Evolutionary conservation across 53 echinoderm and acorn worm genomes (phyloP).

Genomic region (Arbacia lixula): DNA sequence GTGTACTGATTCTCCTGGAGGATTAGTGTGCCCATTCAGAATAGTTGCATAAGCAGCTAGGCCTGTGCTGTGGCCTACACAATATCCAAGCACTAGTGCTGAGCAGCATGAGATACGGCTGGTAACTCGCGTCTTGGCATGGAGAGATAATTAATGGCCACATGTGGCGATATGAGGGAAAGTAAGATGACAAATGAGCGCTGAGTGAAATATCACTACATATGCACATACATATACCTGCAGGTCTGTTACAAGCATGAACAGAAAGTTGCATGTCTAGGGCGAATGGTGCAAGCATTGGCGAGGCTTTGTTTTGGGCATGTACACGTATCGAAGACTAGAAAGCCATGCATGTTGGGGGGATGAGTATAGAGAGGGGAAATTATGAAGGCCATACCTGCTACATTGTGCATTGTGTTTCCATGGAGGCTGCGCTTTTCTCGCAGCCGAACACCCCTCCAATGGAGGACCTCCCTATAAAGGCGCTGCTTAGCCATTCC

Average conservation of each 20-base stretch:
- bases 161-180: conserved; percentile 8
- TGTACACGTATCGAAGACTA: no score
- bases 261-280: no score
- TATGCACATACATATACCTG: conserved; percentile 23
- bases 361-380: no score
- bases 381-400: conserved; percentile 43
- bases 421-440: conserved; percentile 15
- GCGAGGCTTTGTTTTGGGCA: no score
- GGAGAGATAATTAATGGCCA: conserved; percentile 30
- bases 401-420: conserved; percentile 28
- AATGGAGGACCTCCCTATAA: conserved; percentile 39
- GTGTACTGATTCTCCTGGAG: no score
- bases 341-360: no score
- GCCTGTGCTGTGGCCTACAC: no score
- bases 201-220: conserved; percentile 19
- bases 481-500: conserved; percentile 56
- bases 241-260: conserved; percentile 30
- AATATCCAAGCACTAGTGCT: no score
- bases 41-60: no score
- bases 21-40: no score
- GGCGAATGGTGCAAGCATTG: no score
- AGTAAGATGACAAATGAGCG: not conserved
- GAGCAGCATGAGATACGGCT: no score
- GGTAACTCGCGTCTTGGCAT: conserved; percentile 1
- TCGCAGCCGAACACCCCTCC: conserved; percentile 43